phyloP scores from a whole-genome alignment of 2,113 vertebrate genomes.

The Tauraco erythrolophus region DNA sequence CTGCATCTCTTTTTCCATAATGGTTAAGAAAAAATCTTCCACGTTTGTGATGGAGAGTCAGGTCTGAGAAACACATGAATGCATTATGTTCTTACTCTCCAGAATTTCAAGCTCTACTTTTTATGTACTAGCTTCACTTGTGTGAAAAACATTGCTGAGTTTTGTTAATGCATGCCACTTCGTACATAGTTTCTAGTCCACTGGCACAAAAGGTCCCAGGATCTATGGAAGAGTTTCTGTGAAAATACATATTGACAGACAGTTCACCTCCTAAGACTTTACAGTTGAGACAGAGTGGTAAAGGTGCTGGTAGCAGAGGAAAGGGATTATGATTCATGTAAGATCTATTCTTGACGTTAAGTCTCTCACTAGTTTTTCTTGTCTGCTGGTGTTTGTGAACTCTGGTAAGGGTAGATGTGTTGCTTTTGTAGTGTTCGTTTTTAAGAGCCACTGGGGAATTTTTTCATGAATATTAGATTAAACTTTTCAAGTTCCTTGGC shows the following conservation, averaged over 20 bases:
- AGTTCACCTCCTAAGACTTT: background rate
- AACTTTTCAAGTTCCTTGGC: background rate
- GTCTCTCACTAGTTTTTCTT: background rate
- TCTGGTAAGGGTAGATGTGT: background rate
- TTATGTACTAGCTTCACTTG: background rate
- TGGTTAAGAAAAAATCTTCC: background rate
- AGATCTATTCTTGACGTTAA: accelerated
- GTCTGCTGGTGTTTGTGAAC: background rate
- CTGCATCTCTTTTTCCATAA: background rate
- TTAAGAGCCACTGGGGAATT: background rate
- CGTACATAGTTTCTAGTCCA: background rate
- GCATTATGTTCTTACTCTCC: background rate
- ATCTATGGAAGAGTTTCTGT: background rate
- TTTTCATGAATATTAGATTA: background rate
- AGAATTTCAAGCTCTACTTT: background rate
- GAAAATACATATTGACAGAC: background rate
- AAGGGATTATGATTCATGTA: background rate
- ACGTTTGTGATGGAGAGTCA: background rate
- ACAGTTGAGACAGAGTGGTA: background rate
- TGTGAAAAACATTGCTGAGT: background rate
- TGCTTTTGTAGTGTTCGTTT: background rate
- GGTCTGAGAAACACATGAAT: background rate
- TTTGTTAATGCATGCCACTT: background rate
- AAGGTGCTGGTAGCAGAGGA: background rate
- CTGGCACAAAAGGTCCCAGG: background rate